These are phyloP conservation scores for Channa maculata DNA, from an alignment of 2,113 vertebrate species.

Conservation along the genomic window DNA sequence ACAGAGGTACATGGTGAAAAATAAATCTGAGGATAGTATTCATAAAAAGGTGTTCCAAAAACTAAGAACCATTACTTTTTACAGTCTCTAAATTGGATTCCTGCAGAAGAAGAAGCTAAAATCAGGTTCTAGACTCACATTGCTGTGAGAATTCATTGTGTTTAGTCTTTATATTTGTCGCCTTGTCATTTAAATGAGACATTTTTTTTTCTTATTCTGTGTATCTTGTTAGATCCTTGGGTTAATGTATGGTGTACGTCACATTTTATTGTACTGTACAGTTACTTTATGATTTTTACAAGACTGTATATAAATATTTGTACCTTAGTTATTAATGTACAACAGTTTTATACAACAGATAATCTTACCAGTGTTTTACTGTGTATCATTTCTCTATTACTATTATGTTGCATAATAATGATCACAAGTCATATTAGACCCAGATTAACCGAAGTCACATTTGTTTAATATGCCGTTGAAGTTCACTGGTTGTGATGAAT, in stretches of 20 bases:
- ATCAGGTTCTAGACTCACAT: too few relatives aligned
- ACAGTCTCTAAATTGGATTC: too few relatives aligned
- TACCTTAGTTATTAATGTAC: slow-evolving; percentile 28
- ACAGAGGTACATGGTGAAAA: too few relatives aligned
- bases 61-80: too few relatives aligned
- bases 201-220: too few relatives aligned
- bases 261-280: slow-evolving; percentile 19
- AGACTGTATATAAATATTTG: slow-evolving; percentile 41
- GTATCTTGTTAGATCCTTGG: neutral
- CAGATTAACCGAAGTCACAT: slow-evolving; percentile 9
- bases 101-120: too few relatives aligned
- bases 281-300: slow-evolving; percentile 26
- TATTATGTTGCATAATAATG: slow-evolving; percentile 11
- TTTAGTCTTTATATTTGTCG: too few relatives aligned
- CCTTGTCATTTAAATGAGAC: too few relatives aligned
- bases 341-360: slow-evolving; percentile 40
- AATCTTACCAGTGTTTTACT: slow-evolving; percentile 11
- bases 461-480: slow-evolving; percentile 10
- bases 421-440: slow-evolving; percentile 9
- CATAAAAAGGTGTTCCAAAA: too few relatives aligned
- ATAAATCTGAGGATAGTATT: too few relatives aligned
- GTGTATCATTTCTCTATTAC: slow-evolving; percentile 15
- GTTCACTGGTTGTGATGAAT: slow-evolving; percentile 12
- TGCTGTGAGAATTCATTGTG: too few relatives aligned
- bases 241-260: slow-evolving; percentile 14